Evolutionary conservation across 2,113 vertebrate species (phyloP), one percentile per base, ranked within the genome.

Genomic region (Cygnus atratus): DNA sequence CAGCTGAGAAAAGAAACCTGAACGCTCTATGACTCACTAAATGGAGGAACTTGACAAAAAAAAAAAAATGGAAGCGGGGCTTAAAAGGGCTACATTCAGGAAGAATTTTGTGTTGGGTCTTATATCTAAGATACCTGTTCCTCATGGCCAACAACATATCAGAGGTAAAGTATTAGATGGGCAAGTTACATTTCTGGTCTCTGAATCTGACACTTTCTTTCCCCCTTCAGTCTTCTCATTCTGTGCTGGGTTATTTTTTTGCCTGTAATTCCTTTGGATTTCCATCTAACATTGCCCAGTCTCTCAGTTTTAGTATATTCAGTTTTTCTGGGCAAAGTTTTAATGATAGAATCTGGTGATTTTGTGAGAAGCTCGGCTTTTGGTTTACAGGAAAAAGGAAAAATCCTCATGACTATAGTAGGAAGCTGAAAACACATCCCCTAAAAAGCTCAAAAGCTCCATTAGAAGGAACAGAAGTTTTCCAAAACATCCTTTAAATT

Each of bases 1-100:
- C 0, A 0, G 58, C 57, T 6, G 0, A 82, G 50, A 52, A 87
- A 33, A 84, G 37, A 39, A 85, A 62, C 58, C 82, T 50, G 58
- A 61, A 62, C 88, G 41, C 18, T 72, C 73, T 73, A n/a, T 31
- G 35, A 68, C n/a, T 29, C 48, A n/a, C 48, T 65, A 5, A 24
- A 14, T 9, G 13, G 15, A 73, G 33, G 9, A 79, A 35, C 8
- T 24, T 31, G 33, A 48, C 13, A 11, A 63, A 29, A 75, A 87
- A 75, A 87, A 75, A 50, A 1, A 13, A 61, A 29, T 0, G 21
- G 28, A 63, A 84, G 31, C 19, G 33, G 46, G 2, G 6, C 13
- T 84, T 84, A 67, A 87, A 57, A 87, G 91, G 13, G 10, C 41
- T 57, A 35, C 11, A 8, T 35, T 76, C 55, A 16, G 43, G 13